Percentiles rank a stretch among this genome's conserved stretches.
These are phyloP conservation scores for Hemicentrotus pulcherrimus DNA, from an alignment of 35 echinoderm and acorn worm genomes.

Conservation along the genomic window DNA sequence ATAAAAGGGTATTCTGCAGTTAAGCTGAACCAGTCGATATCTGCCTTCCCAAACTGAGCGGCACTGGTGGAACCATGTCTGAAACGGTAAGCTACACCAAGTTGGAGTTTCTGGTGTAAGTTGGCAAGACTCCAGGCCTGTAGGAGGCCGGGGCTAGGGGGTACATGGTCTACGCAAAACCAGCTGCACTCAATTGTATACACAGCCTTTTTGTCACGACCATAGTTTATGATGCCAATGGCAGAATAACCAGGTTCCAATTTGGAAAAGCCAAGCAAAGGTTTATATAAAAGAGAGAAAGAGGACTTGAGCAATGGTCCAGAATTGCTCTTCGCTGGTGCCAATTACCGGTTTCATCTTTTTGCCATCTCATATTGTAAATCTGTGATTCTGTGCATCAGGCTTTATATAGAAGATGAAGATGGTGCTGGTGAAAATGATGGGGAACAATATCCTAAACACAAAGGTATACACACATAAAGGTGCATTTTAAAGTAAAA, in stretches of 20 bases:
- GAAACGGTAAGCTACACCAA: neutral
- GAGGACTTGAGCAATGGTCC: neutral
- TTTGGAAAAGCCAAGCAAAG: neutral
- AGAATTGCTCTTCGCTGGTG: too few relatives aligned
- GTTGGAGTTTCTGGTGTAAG: neutral
- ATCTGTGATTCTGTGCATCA: neutral
- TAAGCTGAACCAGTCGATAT: neutral
- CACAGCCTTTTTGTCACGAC: neutral
- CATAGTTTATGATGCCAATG: neutral
- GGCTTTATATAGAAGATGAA: neutral
- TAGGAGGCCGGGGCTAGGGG: neutral
- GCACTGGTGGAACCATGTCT: neutral
- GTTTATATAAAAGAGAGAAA: neutral
- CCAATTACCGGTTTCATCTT: too few relatives aligned
- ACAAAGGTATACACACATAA: too few relatives aligned
- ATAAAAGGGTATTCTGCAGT: too few relatives aligned
- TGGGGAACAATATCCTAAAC: too few relatives aligned
- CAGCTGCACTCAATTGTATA: conserved; percentile 11
- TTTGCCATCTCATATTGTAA: neutral
- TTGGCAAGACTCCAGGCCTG: conserved; percentile 6
- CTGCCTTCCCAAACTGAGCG: neutral
- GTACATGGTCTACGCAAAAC: neutral
- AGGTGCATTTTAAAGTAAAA: too few relatives aligned
- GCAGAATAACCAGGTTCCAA: neutral
- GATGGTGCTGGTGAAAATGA: neutral